Base-by-base conservation (phyloP, 2,888 invertebrate genomes). In the Ypsolopha sequella region DNA sequence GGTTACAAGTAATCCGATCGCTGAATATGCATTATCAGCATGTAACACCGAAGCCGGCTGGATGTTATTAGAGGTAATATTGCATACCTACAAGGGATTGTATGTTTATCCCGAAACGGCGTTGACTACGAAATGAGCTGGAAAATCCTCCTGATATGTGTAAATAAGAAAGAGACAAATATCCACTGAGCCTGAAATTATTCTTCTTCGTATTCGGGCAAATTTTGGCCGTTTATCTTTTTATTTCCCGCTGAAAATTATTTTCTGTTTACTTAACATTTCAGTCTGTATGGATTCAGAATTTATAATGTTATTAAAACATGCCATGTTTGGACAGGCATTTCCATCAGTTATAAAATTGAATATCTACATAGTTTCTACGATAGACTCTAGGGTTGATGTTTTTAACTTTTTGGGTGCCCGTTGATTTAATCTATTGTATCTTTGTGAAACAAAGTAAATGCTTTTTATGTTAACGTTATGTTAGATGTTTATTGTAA, bases 61-160 rank as follows among this genome's bases (percentile, higher is more conserved):
- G 46, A 46, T 34, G 6, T 46, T 34, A 8, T 41, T 39, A 10
- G 11, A 49, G 49, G 41, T 49, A 49, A 41, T 8, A 8, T 36
- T 11, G 8, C 24, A 7, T 35, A 24, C 24, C 7, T 46, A 35
- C 46, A 10, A 9, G 6, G 8, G 24, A 7, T 7, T 24, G 43
- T 13, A 8, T 36, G 6, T 8, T 13, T 36, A 10, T 44, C 43
- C 7, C 36, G 6, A 14, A 13, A 8, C 44, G 51, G 46, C 49
- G 53, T 53, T 53, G 36, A 54, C 54, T 54, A 52, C 49, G 49
- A 52, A 33, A 41, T 51, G 35, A 38, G 48, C 50, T 41, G 39
- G 41, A 43, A 48, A 50, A 41, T 41, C 47, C 36, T 46, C 47
- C 13, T 45, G 45, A 14, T 50, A 36, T 48, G 41, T 47, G 43